Evolutionary conservation across 2,888 invertebrate species (phyloP).

Genomic region (Oligia fasciuncula): DNA sequence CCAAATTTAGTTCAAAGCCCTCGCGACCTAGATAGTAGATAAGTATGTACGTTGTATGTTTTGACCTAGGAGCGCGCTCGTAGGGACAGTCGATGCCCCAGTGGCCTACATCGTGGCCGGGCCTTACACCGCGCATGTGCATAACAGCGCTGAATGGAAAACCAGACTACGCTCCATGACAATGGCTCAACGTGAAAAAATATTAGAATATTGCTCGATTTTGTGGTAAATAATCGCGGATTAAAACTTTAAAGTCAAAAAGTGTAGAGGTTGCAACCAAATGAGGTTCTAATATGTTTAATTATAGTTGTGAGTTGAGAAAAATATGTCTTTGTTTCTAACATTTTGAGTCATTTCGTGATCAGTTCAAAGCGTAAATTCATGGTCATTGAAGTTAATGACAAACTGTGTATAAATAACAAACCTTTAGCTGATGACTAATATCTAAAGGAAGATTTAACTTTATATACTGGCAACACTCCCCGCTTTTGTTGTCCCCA

Average conservation of each 20-base stretch:
- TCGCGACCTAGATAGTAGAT: conserved; percentile 78
- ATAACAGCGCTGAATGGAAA: conserved; percentile 72
- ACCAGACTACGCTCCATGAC: conserved; percentile 61
- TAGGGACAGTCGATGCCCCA: conserved; percentile 85
- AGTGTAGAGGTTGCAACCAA: background rate
- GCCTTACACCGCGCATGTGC: conserved; percentile 80
- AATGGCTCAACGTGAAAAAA: conserved; percentile 50
- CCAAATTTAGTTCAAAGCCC: conserved; percentile 59
- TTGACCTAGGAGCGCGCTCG: conserved; percentile 75
- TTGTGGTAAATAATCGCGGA: conserved; percentile 50
- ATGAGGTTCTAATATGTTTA: conserved; percentile 11
- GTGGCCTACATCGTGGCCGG: conserved; percentile 79
- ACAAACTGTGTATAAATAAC: conserved; percentile 57
- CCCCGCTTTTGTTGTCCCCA: conserved; percentile 79
- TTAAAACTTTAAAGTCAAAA: conserved; percentile 15
- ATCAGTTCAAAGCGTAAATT: conserved; percentile 34
- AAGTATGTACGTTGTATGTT: conserved; percentile 68
- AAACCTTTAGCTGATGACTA: conserved; percentile 59
- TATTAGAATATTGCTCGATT: conserved; percentile 52
- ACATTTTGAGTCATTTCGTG: conserved; percentile 47
- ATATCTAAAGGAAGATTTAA: conserved; percentile 48
- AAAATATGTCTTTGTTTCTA: conserved; percentile 17
- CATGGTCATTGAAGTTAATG: conserved; percentile 47
- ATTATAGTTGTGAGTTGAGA: background rate
- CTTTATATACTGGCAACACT: conserved; percentile 76